Evolutionary conservation across 2,888 invertebrate species (phyloP).

Genomic region (Mycalesis mineus): DNA sequence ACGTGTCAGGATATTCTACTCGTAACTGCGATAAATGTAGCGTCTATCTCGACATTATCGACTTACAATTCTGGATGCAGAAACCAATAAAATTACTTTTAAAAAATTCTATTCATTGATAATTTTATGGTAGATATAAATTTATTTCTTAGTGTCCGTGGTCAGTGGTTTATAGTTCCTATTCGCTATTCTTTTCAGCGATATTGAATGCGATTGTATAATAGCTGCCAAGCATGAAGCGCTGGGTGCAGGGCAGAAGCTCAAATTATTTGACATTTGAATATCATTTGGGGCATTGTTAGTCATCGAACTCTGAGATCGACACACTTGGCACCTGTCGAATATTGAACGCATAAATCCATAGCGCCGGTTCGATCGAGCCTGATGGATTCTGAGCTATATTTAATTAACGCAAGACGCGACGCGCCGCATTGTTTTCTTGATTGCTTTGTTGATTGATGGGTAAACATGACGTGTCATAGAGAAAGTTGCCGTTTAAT

Average conservation of each 20-base stretch:
- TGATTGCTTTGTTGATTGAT: constrained; percentile 41
- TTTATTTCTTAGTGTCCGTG: neutral
- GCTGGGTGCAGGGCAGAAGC: constrained; percentile 50
- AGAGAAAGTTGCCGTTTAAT: neutral
- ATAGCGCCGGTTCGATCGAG: constrained; percentile 70
- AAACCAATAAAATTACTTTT: neutral
- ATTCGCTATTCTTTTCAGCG: constrained; percentile 4
- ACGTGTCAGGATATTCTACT: neutral
- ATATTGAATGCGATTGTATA: constrained; percentile 24
- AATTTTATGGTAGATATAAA: neutral
- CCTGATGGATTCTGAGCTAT: constrained; percentile 76
- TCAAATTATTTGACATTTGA: constrained; percentile 78
- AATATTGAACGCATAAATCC: constrained; percentile 78
- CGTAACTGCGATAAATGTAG: too few relatives aligned
- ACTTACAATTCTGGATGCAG: neutral
- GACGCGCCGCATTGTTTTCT: constrained; percentile 69
- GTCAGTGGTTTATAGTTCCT: constrained; percentile 11
- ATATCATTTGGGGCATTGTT: constrained; percentile 76
- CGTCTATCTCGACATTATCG: neutral
- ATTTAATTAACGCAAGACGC: constrained; percentile 72
- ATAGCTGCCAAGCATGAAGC: constrained; percentile 31
- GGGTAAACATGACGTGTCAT: constrained; percentile 4
- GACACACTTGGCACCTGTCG: constrained; percentile 80
- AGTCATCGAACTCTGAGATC: constrained; percentile 75
- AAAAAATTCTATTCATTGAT: too few relatives aligned